Conservation (phyloP, 2,797 vertebrate genomes). For the Toxotes lorentzi region DNA sequence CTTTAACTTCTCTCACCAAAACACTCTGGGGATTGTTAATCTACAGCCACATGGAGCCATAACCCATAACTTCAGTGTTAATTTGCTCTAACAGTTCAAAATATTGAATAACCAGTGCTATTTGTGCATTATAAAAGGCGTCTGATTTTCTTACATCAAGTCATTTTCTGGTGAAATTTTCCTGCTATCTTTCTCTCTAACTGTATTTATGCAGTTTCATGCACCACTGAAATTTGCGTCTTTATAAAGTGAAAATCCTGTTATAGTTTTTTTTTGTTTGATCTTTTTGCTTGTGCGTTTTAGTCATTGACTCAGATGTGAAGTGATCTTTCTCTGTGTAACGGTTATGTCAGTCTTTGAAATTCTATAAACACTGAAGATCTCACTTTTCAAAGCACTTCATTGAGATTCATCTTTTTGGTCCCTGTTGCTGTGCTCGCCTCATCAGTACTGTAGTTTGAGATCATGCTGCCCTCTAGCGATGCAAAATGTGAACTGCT, state of each 20-base stretch:
- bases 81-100: neutral
- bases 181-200: neutral
- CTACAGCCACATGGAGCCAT: neutral
- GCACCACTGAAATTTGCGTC: neutral
- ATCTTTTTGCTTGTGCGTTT: neutral
- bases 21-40: neutral
- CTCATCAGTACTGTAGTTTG: neutral
- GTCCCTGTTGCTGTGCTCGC: rapidly evolving
- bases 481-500: conserved; percentile 40
- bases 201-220: neutral
- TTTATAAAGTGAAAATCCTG: neutral
- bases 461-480: conserved; percentile 70
- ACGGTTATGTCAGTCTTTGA: neutral
- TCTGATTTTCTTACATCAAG: neutral
- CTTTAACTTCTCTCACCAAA: neutral
- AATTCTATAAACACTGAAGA: neutral
- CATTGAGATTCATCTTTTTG: conserved; percentile 7
- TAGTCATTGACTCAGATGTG: neutral
- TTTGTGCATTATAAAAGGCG: neutral
- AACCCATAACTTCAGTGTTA: neutral
- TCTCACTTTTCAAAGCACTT: conserved; percentile 26
- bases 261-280: neutral
- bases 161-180: neutral
- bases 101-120: neutral
- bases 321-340: neutral